phyloP scores from a whole-genome alignment of 2,888 invertebrate species.

The Ectemnius cavifrons region DNA sequence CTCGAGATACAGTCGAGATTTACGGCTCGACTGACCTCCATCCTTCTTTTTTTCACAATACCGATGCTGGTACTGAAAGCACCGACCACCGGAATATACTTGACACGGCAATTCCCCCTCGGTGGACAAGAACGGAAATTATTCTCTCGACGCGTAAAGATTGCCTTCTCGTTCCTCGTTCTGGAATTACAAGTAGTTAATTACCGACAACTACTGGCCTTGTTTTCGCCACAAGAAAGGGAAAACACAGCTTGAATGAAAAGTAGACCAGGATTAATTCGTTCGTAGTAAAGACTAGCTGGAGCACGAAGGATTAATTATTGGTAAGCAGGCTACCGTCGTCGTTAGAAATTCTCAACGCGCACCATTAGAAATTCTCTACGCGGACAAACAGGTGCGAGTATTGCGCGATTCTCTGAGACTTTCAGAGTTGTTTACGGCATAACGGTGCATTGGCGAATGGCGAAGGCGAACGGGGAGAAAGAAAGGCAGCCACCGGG shows the following conservation, averaged over 20 bases:
- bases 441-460: conserved; percentile 40
- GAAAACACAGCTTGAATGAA: background rate
- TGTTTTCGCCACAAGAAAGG: background rate
- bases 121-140: no score
- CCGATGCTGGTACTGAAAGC: no score
- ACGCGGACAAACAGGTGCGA: conserved; percentile 32
- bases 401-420: conserved; percentile 39
- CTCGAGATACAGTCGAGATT: no score
- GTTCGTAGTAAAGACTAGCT: background rate
- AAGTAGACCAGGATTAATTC: background rate
- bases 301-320: background rate
- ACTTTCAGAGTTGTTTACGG: conserved; percentile 38
- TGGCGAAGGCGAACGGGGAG: conserved; percentile 3
- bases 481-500: no score
- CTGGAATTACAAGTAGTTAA: no score
- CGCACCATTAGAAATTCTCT: conserved; percentile 5
- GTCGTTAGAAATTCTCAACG: conserved; percentile 12
- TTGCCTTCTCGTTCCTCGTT: no score
- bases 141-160: no score
- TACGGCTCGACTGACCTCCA: no score
- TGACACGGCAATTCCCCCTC: no score
- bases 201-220: no score
- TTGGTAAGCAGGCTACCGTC: background rate
- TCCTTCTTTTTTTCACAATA: no score
- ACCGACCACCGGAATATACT: no score